phyloP scores from a whole-genome alignment of 2,113 vertebrate genomes.

The Sitta europaea region DNA sequence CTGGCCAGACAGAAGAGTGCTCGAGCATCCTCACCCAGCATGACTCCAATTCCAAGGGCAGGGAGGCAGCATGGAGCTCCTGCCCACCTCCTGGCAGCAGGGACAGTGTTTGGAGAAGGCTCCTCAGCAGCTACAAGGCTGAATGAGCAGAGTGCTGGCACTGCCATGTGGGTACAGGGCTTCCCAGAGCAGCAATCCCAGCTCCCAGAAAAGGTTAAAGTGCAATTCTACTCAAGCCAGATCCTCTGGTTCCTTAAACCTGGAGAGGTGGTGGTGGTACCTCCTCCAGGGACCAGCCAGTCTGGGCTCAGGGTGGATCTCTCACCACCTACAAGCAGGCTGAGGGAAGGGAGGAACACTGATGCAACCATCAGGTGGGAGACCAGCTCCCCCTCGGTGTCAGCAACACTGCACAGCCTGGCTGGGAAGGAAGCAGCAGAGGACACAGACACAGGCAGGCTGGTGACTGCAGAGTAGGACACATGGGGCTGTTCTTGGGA shows the following conservation, averaged over 20 bases:
- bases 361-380: not conserved
- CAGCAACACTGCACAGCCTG: not conserved
- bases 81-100: not conserved
- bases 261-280: not conserved
- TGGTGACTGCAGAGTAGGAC: not conserved
- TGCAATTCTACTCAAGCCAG: not conserved
- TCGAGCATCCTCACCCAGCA: not conserved
- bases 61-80: not conserved
- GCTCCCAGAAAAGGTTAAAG: not conserved
- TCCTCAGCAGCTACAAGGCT: not conserved
- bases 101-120: not conserved
- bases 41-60: not conserved
- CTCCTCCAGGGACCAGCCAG: not conserved
- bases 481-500: not conserved
- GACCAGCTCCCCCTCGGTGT: not conserved
- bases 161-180: not conserved
- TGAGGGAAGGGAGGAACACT: not conserved
- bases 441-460: not conserved
- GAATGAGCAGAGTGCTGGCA: not conserved
- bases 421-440: not conserved
- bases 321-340: not conserved
- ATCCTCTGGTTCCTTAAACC: not conserved
- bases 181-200: not conserved
- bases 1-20: not conserved
- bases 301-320: not conserved